Base-by-base conservation (phyloP, 1,140 invertebrate genomes). In the Drosophila repletoides region DNA sequence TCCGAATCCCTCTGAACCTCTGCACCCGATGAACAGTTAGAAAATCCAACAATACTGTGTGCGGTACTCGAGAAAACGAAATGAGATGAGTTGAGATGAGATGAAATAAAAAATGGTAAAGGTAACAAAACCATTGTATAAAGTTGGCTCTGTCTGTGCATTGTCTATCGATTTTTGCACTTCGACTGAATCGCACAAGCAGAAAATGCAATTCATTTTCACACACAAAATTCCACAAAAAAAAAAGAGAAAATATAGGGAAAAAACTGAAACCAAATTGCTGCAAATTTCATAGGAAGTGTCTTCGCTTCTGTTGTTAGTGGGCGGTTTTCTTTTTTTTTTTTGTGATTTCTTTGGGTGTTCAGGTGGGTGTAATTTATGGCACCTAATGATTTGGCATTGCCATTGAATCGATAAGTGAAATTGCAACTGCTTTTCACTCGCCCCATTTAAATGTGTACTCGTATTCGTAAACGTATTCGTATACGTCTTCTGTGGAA, bases 131-230 rank as follows among this genome's bases (percentile, higher is more conserved):
- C 15, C 56, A 46, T 67, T 61, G 64, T 67, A 52, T 36, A 67
- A 67, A 67, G 46, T 52, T 64, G 52, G 14, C 22, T 46, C 26
- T 41, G 36, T 43, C 7, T 31, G 38, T 33, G 49, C 46, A 84
- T 84, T 83, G 77, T 83, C 75, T 71, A 83, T 83, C 49, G 79
- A 84, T 83, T 84, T 83, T 79, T 74, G 79, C 79, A 83, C 74
- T 74, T 67, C 41, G 29, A 46, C 29, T 63, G 74, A 77, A 77
- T 77, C 72, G 74, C 74, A 72, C 69, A 72, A 59, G 19, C 29
- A 40, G 40, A 72, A n/a, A 83, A 40, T 83, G 74, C 77, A 83
- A 83, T 83, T 81, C 76, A 81, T 80, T 80, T 81, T 71, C 76
- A 72, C 76, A 80, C 51, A 46, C 26, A 40, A n/a, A 60, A 51